Percentiles rank a stretch among this genome's conserved stretches.
Evolutionary conservation across 2,888 invertebrate genomes (phyloP).

Genomic region (Torymus tubicola): DNA sequence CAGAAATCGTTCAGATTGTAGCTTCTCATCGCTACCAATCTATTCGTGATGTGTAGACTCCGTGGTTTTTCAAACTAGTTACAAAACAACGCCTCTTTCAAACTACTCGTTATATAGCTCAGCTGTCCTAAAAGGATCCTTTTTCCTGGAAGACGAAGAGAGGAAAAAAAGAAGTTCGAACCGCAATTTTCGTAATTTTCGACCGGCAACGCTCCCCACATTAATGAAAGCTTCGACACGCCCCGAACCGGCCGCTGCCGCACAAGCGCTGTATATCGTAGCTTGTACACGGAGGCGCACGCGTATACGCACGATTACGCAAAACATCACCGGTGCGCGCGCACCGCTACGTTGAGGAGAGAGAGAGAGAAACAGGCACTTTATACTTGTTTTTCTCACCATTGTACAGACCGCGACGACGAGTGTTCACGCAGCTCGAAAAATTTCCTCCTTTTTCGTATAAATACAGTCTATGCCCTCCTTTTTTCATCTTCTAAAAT

Average conservation of each 20-base stretch:
- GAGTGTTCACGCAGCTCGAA: not conserved
- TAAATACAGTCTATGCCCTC: not conserved
- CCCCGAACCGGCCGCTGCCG: not conserved
- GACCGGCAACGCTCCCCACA: not conserved
- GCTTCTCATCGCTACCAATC: no score
- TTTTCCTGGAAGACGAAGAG: no score
- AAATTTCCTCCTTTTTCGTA: slow-evolving; percentile 29
- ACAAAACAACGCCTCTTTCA: no score
- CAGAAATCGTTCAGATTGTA: no score
- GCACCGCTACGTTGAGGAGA: not conserved
- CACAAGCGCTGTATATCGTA: no score
- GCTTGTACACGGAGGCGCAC: not conserved
- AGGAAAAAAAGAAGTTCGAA: no score
- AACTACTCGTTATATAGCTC: no score
- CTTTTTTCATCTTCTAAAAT: slow-evolving; percentile 24
- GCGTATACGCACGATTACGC: slow-evolving; percentile 23
- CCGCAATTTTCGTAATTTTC: no score
- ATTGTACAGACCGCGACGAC: slow-evolving; percentile 2
- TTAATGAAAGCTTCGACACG: slow-evolving; percentile 33
- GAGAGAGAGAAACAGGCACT: not conserved
- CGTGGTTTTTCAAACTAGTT: no score
- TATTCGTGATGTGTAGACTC: no score
- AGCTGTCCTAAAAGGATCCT: no score
- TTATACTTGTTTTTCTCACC: slow-evolving; percentile 30
- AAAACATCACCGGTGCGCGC: slow-evolving; percentile 15